Conservation (phyloP, 2,113 vertebrate genomes). For the Numenius arquata region DNA sequence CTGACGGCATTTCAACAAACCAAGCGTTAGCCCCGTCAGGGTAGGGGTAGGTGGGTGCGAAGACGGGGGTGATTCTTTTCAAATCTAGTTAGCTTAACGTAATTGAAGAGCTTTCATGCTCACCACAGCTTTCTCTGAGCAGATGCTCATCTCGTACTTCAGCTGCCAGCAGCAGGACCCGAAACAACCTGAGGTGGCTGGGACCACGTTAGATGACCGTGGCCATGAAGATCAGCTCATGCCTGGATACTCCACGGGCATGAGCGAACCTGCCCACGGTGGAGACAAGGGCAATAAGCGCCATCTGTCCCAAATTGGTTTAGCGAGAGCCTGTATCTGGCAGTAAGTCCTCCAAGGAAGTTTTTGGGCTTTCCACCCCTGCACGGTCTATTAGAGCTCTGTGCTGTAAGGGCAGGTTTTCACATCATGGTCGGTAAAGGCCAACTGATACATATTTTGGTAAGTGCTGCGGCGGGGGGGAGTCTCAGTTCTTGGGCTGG, state of each 20-base stretch:
- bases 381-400: not conserved
- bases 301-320: not conserved
- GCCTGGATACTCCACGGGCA: not conserved
- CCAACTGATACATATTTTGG: too few species aligned
- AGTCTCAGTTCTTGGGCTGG: not conserved
- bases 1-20: not conserved
- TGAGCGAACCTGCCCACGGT: not conserved
- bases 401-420: not conserved
- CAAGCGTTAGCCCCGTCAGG: fast-evolving
- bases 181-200: not conserved
- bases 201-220: fast-evolving
- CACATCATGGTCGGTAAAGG: not conserved
- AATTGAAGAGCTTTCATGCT: not conserved
- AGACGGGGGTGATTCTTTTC: not conserved
- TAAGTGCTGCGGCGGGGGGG: fast-evolving
- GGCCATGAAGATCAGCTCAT: not conserved
- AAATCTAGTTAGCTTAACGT: not conserved
- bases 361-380: not conserved
- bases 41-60: not conserved
- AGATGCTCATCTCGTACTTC: not conserved
- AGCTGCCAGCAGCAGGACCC: not conserved
- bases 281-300: fast-evolving
- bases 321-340: fast-evolving
- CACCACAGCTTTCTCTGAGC: not conserved
- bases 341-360: not conserved